Evolutionary conservation across 2,888 invertebrate species (phyloP), one percentile per base, ranked within the genome.

Genomic region (Zonitis immaculata): DNA sequence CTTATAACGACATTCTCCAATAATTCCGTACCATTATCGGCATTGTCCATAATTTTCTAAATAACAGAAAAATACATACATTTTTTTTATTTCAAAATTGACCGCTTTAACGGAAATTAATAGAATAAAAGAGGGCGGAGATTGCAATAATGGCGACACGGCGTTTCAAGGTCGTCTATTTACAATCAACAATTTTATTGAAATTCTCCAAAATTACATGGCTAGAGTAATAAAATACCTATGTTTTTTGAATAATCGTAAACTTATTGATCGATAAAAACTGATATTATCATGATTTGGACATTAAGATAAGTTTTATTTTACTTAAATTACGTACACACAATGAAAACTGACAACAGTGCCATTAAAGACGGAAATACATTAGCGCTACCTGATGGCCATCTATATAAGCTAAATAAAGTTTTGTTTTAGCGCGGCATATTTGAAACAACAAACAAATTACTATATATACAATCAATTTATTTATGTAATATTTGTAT

Each of bases 341-440:
- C 66, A 68, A 68, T 67, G 73, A 76, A 70, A 76, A 74, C 71
- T 76, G 76, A 76, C 76, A 76, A 76, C 76, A 76, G 70, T 72
- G 76, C 73, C 63, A 68, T 42, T 9, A 12, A 27, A 26, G 32
- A 9, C 52, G 56, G 56, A 56, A 50, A 27, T 47, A 14, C 32
- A 39, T 18, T 44, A 12, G 47, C 54, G 50, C 54, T 42, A 43
- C 47, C 43, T 42, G 26, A 42, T 32, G n/a, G 45, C 12, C 14
- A 7, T 8, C 8, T 18, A 2, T 14, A 8, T 2, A n/a, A 3
- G 22, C 22, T 22, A 22, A 3, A 4, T 5, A 22, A 22, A 3
- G 5, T 22, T 5, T 5, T 2, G 14, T 32, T n/a, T 12, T 30
- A 16, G 35, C 35, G 35, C 16, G 35, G 12, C 3, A 1, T 35